These are phyloP conservation scores for Hoplostethus atlanticus DNA, from an alignment of 2,797 vertebrate species.

Conservation along the genomic window DNA sequence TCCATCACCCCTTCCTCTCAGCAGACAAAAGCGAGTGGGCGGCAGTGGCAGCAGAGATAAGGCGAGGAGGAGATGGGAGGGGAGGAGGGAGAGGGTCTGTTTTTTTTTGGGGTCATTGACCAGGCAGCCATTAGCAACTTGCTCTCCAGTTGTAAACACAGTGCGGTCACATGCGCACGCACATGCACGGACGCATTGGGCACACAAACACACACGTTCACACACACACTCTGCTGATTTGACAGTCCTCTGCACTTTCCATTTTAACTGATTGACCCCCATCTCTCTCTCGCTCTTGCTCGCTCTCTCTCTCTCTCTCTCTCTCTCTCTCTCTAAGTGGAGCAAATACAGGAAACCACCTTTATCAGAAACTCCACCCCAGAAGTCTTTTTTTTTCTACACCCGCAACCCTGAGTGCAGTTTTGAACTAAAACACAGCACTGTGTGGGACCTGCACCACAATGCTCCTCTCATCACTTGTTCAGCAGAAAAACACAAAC, in stretches of 20 bases:
- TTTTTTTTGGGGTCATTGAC: constrained; percentile 72
- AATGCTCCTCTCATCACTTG: constrained; percentile 20
- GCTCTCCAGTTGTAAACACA: constrained; percentile 62
- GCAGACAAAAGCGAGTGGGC: constrained; percentile 54
- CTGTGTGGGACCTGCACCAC: constrained; percentile 27
- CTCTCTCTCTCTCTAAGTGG: constrained; percentile 58
- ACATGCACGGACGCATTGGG: constrained; percentile 28
- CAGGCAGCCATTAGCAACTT: constrained; percentile 69
- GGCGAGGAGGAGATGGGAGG: constrained; percentile 30
- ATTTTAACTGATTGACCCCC: constrained; percentile 60
- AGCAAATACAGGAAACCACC: constrained; percentile 83
- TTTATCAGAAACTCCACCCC: constrained; percentile 78
- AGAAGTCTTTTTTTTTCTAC: constrained; percentile 46
- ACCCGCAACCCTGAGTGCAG: constrained; percentile 34
- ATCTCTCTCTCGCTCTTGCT: constrained; percentile 5
- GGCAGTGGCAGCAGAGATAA: constrained; percentile 61
- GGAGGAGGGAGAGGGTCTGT: constrained; percentile 11
- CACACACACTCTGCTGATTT: constrained; percentile 56
- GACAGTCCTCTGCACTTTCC: constrained; percentile 55
- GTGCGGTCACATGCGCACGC: constrained; percentile 46
- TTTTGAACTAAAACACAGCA: constrained; percentile 37
- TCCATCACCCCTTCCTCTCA: constrained; percentile 16
- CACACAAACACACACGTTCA: constrained; percentile 37
- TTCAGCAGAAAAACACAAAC: constrained; percentile 5
- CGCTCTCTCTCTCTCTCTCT: neutral